These are phyloP conservation scores for Palythoa grandiflora DNA, from an alignment of 92 coral and sea anemone genomes.

Conservation along the genomic window DNA sequence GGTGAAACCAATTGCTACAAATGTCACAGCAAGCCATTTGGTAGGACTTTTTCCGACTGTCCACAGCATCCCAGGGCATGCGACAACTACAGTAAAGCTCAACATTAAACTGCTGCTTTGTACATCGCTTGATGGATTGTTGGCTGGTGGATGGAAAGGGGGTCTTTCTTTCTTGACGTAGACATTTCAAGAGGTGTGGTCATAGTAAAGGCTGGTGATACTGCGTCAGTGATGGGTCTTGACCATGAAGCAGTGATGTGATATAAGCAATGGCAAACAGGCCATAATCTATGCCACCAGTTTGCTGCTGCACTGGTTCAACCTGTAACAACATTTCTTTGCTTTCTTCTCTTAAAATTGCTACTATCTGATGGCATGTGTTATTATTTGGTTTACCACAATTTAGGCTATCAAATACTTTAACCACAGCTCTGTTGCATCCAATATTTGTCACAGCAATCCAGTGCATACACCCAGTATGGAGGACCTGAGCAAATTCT, in stretches of 20 bases:
- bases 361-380: conserved; percentile 57
- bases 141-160: conserved; percentile 50
- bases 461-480: conserved; percentile 72
- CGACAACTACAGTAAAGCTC: conserved; percentile 64
- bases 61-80: conserved; percentile 51
- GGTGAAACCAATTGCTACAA: conserved; percentile 34
- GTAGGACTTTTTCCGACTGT: conserved; percentile 6
- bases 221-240: conserved; percentile 19
- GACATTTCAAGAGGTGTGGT: conserved; percentile 44
- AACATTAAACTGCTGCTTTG: conserved; percentile 41
- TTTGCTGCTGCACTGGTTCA: conserved; percentile 50
- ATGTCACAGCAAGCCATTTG: conserved; percentile 44
- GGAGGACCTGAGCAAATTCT: conserved; percentile 68
- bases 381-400: conserved; percentile 53
- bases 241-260: conserved; percentile 33
- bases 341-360: conserved; percentile 9
- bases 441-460: conserved; percentile 62
- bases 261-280: conserved; percentile 60
- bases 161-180: conserved; percentile 38
- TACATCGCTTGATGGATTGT: conserved; percentile 17
- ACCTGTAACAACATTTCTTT: conserved; percentile 16
- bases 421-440: conserved; percentile 48
- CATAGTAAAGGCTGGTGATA: conserved; percentile 18
- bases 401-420: conserved; percentile 65
- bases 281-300: conserved; percentile 58